Evolutionary conservation across 2,888 invertebrate species (phyloP).

Genomic region (Cantharis rufa): DNA sequence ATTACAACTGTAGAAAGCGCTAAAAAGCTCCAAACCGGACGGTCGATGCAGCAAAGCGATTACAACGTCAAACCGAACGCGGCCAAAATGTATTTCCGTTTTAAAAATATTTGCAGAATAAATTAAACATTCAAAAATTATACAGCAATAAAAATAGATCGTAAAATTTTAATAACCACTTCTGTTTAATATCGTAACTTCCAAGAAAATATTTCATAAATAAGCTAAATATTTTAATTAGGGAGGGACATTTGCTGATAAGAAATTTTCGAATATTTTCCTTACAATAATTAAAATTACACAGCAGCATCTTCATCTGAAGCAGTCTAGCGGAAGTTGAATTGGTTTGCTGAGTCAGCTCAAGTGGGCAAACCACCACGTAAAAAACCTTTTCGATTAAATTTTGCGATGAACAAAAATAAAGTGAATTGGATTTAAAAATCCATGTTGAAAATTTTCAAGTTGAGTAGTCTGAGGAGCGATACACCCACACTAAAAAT

Average conservation of each 20-base stretch:
- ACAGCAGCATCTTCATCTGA: not conserved
- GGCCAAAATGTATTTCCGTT: not conserved
- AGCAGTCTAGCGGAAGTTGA: not conserved
- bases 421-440: not conserved
- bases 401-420: not conserved
- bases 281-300: not conserved
- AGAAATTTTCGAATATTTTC: not conserved
- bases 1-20: too few species aligned
- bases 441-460: not conserved
- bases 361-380: not conserved
- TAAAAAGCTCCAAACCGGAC: not conserved
- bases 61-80: not conserved
- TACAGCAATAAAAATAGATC: not conserved
- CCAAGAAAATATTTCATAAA: not conserved
- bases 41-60: not conserved
- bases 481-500: not conserved
- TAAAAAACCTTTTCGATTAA: not conserved
- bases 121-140: not conserved
- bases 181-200: not conserved
- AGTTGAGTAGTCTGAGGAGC: not conserved
- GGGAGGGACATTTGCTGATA: not conserved
- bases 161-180: not conserved
- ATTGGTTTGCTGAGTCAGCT: not conserved
- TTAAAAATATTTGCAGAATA: not conserved
- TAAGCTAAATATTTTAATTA: not conserved